Base-by-base conservation (phyloP, 2,888 invertebrate genomes). In the Drosophila melanocephala region DNA sequence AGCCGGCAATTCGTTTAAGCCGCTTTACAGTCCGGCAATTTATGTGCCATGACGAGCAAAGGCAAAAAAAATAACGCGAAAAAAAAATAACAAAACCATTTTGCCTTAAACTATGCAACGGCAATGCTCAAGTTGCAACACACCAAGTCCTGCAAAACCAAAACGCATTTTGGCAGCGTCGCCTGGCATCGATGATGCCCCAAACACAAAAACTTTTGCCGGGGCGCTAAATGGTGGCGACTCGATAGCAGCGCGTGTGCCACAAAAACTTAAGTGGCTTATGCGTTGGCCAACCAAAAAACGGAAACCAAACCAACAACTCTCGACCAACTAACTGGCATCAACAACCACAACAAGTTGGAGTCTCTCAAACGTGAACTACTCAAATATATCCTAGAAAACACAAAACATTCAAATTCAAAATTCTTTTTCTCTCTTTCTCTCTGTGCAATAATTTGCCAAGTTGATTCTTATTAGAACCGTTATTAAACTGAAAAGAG, bases 181-280 rank as follows among this genome's bases (percentile, higher is more conserved):
- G 81, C 79, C 79, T 72, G 78, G 79, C 75, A 84, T 87, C 81
- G 91, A 89, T 87, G 91, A 87, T 88, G 83, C 85, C 85, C 83
- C 47, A 47, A 47, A 47, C 47, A 47, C 26, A 47, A 77, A 90
- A 81, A 87, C 81, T 87, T 91, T 72, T 19, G 69, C 51, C 5
- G 78, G 81, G 83, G 83, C 88, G 91, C 91, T 87, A 89, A 87
- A 91, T 91, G 90, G 88, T 69, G 88, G 90, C 71, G 88, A 86
- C 90, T 78, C 89, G 75, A 85, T 26, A 26, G 47, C 16, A 86
- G 81, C 88, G 91, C 91, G 91, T 87, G 89, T 87, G 83, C 87
- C 77, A 81, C 79, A 89, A 89, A 87, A 89, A 87, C 91, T 87
- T 87, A 87, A 87, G 87, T 87, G 87, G 90, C 90, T 91, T 87